These are phyloP conservation scores for Chiridota heheva DNA, from an alignment of 35 echinoderm and acorn worm species.

Conservation along the genomic window DNA sequence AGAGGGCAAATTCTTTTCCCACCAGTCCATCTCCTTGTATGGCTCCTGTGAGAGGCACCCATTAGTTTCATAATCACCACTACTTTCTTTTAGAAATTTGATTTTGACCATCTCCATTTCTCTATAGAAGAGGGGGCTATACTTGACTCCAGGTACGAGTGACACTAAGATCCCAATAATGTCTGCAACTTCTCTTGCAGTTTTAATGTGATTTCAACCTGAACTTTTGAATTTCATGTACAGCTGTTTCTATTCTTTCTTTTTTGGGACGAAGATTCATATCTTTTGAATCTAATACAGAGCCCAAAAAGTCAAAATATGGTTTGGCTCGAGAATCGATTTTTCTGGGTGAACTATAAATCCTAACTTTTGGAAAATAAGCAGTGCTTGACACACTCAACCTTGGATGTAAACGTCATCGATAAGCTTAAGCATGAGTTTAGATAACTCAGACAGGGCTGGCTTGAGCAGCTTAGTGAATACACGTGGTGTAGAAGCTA, in stretches of 20 bases:
- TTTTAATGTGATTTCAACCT: conserved; percentile 8
- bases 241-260: not conserved
- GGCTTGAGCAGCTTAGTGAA: conserved; percentile 50
- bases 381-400: conserved; percentile 7
- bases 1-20: conserved; percentile 19
- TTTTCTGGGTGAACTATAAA: conserved; percentile 33
- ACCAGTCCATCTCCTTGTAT: conserved; percentile 22
- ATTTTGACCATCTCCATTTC: conserved; percentile 26
- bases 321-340: conserved; percentile 14
- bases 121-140: conserved; percentile 39
- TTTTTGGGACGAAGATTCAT: conserved; percentile 28
- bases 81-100: conserved; percentile 9
- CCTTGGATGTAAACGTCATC: conserved; percentile 24
- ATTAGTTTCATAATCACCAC: conserved; percentile 34
- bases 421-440: conserved; percentile 9
- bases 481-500: conserved; percentile 25
- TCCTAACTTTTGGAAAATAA: conserved; percentile 25
- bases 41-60: conserved; percentile 2
- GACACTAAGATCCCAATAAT: conserved; percentile 44
- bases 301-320: conserved; percentile 22
- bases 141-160: conserved; percentile 23
- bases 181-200: not conserved
- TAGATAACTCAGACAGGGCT: not conserved
- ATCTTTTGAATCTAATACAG: conserved; percentile 29
- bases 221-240: conserved; percentile 25